Evolutionary conservation across 2,113 vertebrate genomes (phyloP).

Genomic region (Fukomys damarensis): DNA sequence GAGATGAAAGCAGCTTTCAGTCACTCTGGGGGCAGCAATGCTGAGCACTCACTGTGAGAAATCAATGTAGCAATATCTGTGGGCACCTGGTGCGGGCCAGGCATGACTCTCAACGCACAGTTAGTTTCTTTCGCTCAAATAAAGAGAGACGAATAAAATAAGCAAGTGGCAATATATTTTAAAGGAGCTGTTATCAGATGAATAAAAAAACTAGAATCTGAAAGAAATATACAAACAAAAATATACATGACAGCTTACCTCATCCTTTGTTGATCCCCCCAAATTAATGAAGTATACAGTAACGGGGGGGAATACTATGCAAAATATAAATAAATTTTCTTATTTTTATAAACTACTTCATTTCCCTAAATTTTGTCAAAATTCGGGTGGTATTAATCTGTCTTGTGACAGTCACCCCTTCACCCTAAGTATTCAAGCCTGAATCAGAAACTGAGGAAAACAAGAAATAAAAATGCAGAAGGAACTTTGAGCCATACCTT

Average conservation of each 20-base stretch:
- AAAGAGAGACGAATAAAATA: background rate
- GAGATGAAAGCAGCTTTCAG: constrained; percentile 11
- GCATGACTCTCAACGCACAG: background rate
- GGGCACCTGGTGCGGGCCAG: background rate
- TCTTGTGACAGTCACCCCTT: background rate
- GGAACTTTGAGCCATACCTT: constrained; percentile 87
- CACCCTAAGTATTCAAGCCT: background rate
- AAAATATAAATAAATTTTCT: background rate
- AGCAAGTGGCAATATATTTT: background rate
- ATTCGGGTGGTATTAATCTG: background rate
- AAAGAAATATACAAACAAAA: constrained; percentile 40
- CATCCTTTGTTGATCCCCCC: background rate
- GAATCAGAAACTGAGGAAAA: background rate
- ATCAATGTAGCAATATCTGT: background rate
- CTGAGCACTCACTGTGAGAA: background rate
- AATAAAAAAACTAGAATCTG: constrained; percentile 25
- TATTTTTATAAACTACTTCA: constrained; percentile 24
- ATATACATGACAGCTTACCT: background rate
- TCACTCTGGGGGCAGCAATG: background rate
- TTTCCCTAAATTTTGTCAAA: background rate
- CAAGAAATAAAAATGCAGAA: background rate
- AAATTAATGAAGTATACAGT: background rate
- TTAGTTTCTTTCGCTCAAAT: background rate
- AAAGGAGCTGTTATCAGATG: background rate
- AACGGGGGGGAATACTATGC: background rate